Evolutionary conservation across 2,113 vertebrate genomes (phyloP).

Genomic region (Ciconia maguari): DNA sequence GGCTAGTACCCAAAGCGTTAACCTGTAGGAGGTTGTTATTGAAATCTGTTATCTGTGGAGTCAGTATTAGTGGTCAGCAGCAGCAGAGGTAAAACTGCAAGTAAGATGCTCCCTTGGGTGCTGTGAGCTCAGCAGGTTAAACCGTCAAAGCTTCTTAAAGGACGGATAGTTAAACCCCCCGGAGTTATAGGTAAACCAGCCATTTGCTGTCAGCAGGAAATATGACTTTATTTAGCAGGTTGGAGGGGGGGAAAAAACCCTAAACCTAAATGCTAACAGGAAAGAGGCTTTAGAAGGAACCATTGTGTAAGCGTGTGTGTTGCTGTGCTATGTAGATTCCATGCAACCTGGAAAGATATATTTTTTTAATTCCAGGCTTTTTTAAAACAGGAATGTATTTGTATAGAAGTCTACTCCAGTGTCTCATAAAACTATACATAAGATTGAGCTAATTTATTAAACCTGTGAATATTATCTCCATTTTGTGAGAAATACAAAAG

Average conservation of each 20-base stretch:
- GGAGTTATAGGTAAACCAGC: conserved; percentile 88
- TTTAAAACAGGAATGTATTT: neutral
- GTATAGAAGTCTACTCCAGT: neutral
- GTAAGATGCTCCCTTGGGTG: conserved; percentile 82
- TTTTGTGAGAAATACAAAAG: neutral
- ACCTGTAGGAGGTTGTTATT: conserved; percentile 78
- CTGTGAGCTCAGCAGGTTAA: conserved; percentile 91
- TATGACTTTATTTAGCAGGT: conserved; percentile 85
- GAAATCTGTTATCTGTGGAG: conserved; percentile 81
- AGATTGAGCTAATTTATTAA: neutral
- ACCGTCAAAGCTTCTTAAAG: conserved; percentile 91
- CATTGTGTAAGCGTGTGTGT: neutral
- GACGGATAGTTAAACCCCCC: conserved; percentile 83
- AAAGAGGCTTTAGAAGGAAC: conserved; percentile 49
- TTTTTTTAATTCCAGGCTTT: neutral
- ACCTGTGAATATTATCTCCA: neutral
- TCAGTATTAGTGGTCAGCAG: conserved; percentile 83
- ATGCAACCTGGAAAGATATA: neutral
- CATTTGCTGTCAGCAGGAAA: conserved; percentile 90
- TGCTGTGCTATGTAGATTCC: conserved; percentile 3
- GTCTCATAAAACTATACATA: neutral
- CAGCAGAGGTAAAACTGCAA: conserved; percentile 83
- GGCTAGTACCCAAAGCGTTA: conserved; percentile 68
- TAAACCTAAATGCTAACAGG: conserved; percentile 40
- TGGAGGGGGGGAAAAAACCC: conserved; percentile 3